A percentile compares a stretch with the other conserved stretches of the same genome.
These are phyloP conservation scores for Lindbergichthys nudifrons DNA, from an alignment of 2,797 vertebrate species.

Conservation along the genomic window DNA sequence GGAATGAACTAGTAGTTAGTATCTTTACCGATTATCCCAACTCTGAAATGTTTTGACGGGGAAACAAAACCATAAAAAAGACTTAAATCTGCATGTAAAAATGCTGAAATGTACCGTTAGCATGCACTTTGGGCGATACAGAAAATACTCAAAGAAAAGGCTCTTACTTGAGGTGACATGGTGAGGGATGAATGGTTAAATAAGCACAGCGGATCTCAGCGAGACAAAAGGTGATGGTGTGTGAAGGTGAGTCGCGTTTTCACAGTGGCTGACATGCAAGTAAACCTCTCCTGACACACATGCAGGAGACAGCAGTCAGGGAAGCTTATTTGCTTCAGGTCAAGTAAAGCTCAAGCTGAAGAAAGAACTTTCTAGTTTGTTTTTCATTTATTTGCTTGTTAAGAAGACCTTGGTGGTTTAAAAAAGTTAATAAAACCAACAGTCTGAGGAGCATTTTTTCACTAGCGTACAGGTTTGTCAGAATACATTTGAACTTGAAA, in stretches of 20 bases:
- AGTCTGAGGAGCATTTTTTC: slow-evolving; percentile 28
- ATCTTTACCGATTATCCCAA: slow-evolving; percentile 83
- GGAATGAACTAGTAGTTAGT: slow-evolving; percentile 86
- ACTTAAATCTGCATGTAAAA: slow-evolving; percentile 46
- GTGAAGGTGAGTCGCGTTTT: slow-evolving; percentile 56
- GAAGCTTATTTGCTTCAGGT: slow-evolving; percentile 54
- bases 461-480: slow-evolving; percentile 13
- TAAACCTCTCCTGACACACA: slow-evolving; percentile 54
- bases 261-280: slow-evolving; percentile 39
- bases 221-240: slow-evolving; percentile 37
- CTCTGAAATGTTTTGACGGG: slow-evolving; percentile 76
- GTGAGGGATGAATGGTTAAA: slow-evolving; percentile 3
- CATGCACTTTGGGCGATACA: neutral
- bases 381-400: slow-evolving; percentile 50
- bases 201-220: neutral
- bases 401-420: slow-evolving; percentile 45
- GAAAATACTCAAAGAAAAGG: neutral
- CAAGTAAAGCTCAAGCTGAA: slow-evolving; percentile 10
- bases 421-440: slow-evolving; percentile 48
- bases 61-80: slow-evolving; percentile 63
- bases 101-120: neutral
- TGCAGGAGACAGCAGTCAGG: slow-evolving; percentile 41
- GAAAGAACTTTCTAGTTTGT: slow-evolving; percentile 38
- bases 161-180: neutral
- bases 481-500: slow-evolving; percentile 17